phyloP scores from a whole-genome alignment of 2,113 vertebrate genomes.

The Ceyx melanurus region DNA sequence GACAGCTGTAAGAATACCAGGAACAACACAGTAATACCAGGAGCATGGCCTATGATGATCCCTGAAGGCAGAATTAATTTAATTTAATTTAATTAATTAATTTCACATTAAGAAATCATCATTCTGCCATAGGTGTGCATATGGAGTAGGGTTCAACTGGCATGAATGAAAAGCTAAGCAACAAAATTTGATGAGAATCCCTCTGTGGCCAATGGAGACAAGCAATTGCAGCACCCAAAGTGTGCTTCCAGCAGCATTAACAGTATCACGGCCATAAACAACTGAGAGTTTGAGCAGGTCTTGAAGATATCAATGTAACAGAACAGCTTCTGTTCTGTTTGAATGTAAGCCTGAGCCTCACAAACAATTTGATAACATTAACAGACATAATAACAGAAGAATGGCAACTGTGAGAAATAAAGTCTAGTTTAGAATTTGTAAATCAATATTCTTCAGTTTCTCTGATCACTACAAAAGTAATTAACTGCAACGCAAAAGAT shows the following conservation, averaged over 20 bases:
- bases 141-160: not conserved
- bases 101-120: not conserved
- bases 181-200: not conserved
- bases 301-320: not conserved
- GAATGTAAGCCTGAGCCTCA: not conserved
- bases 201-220: not conserved
- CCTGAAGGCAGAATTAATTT: not conserved
- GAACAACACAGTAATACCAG: not conserved
- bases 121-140: not conserved
- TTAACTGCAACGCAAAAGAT: not conserved
- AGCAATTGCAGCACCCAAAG: not conserved
- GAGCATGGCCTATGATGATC: not conserved
- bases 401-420: not conserved
- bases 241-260: not conserved
- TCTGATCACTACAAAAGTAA: constrained; percentile 22
- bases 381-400: not conserved
- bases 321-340: not conserved
- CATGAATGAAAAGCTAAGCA: not conserved
- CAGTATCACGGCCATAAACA: not conserved
- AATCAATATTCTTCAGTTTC: not conserved
- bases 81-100: not conserved
- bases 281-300: not conserved
- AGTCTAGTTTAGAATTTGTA: not conserved
- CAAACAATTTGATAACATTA: not conserved
- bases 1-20: not conserved